Evolutionary conservation across 2,888 invertebrate species (phyloP), one percentile per base, ranked within the genome.

Genomic region (Antheraea yamamai): DNA sequence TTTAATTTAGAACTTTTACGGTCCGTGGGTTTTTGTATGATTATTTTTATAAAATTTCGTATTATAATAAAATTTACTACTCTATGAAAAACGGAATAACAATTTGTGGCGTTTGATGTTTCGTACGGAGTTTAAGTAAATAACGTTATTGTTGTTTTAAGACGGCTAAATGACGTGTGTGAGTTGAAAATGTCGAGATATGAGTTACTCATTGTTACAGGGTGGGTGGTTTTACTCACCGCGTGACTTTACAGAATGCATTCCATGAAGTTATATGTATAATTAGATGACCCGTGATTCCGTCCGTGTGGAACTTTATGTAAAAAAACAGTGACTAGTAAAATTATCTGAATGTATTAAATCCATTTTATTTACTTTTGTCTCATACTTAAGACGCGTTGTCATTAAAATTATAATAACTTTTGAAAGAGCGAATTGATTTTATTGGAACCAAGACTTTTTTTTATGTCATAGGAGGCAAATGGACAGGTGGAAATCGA

Each of bases 1-100:
- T 52, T 74, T 74, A 74, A 51, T 70, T 74, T 68, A 35, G 70
- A 70, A 70, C 35, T 55, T 70, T 70, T 52, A 71, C 51, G 51
- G 20, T 30, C 35, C 73, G 61, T 74, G 76, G 74, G 35, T 77
- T 75, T 30, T 71, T 18, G 66, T 77, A 68, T 1, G 47, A 74
- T 74, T 79, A 78, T 80, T 78, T 78, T 79, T 76, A 75, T 77
- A 74, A 66, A 16, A 12, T 77, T 78, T 79, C 47, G 47, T 77
- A 81, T 80, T 76, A 55, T 76, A 55, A 74, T 74, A 70, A 74
- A 30, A 73, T 79, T 75, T 74, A 72, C 74, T 10, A 47, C 51
- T 35, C 64, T 66, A 35, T 58, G 58, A 55, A 73, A 73, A 73
- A 58, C 35, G 8, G 61, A 39, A 73, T 55, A 73, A 73, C 35